phyloP scores from a whole-genome alignment of 2,888 invertebrate species.

The Oscheius onirici region DNA sequence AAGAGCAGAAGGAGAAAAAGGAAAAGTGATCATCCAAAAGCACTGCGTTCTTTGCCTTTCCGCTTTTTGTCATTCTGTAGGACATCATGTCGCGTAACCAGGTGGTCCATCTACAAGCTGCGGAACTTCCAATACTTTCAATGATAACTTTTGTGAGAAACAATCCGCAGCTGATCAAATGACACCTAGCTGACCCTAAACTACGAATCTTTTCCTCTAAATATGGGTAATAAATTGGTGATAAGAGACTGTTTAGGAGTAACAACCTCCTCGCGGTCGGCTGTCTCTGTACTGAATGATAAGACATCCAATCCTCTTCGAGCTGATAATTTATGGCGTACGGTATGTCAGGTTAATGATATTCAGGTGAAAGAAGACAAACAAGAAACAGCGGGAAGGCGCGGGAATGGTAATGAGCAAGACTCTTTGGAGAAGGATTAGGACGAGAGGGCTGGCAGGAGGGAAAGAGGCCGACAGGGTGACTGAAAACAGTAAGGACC shows the following conservation, averaged over 20 bases:
- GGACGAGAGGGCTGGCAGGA: conserved; percentile 4
- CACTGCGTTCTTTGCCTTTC: no score
- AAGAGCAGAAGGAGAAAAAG: no score
- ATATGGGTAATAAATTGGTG: background rate
- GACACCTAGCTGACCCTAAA: background rate
- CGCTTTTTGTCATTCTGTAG: no score
- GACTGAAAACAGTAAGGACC: conserved; percentile 22
- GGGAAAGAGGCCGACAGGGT: conserved; percentile 12
- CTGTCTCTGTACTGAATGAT: conserved; percentile 1
- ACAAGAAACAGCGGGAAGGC: conserved; percentile 18
- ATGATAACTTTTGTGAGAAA: background rate
- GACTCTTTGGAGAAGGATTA: background rate
- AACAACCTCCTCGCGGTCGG: conserved; percentile 4
- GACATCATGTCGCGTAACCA: no score
- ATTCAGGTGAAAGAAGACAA: conserved; percentile 11
- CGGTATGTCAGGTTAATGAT: conserved; percentile 21
- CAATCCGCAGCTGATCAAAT: background rate
- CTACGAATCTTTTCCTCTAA: background rate
- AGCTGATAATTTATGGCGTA: conserved; percentile 24
- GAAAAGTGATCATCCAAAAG: no score
- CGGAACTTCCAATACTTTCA: background rate
- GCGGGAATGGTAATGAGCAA: conserved; percentile 24
- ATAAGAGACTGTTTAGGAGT: conserved; percentile 1
- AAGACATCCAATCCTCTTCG: background rate
- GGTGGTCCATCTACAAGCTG: no score